Evolutionary conservation across 2,113 vertebrate species (phyloP), one percentile per base, ranked within the genome.

Genomic region (Cottus gobio): DNA sequence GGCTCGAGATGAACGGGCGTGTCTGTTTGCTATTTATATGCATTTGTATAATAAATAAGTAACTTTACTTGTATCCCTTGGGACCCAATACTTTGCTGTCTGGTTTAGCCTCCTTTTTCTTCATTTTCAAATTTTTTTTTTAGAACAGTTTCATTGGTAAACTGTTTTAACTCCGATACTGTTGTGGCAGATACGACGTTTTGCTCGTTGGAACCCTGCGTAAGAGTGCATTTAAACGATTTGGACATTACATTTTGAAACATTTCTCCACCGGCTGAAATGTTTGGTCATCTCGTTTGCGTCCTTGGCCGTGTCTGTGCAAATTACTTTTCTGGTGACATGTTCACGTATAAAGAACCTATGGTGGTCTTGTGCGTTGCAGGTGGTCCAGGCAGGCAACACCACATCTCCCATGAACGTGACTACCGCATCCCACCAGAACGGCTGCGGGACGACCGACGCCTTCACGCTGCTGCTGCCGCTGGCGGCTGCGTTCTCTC

Each of bases 391-490:
- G 24, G 72, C 52, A 58, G 44, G 34, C 34, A 1, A 0, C 4
- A 0, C 0, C 36, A 18, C 13, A 7, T 0, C 20, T 0, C 1
- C 66, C 1, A 16, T 0, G 30, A n/a, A 6, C 7, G 6, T 13
- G 39, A 42, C 39, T 11, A 2, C 8, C 3, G 34, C 26, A 0
- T 0, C 10, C 9, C 26, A 3, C 1, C 44, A 1, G 0, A 85
- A 42, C n/a, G 52, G 50, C 24, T 63, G 7, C 20, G 71, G 44
- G 6, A 37, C 67, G 22, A 30, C 26, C 9, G 61, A 1, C 22
- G 15, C 39, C 2, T 18, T 69, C 61, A 22, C 71, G 12, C 12
- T 67, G 83, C 79, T 88, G 79, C 85, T 80, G 8, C 86, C 89
- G 0, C 12, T 92, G 22, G 71, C 67, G 0, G 39, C 90, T 0